Conservation (phyloP, 2,113 vertebrate species). For the Xerus inauris region DNA sequence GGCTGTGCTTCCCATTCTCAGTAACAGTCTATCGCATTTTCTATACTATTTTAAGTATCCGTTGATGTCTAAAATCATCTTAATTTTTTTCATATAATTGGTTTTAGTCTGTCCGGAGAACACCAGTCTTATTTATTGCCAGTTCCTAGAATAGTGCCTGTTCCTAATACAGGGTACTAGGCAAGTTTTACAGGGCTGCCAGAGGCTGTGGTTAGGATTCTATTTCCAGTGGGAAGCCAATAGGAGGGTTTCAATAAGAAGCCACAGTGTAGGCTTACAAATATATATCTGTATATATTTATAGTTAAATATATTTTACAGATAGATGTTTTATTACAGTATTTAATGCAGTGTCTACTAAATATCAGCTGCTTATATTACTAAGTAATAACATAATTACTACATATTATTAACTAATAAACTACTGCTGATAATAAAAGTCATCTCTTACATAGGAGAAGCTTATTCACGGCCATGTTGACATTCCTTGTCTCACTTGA, state of each 20-base stretch:
- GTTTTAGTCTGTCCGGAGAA: neutral
- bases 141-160: neutral
- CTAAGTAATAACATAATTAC: neutral
- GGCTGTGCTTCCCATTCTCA: fast-evolving
- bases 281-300: neutral
- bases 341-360: neutral
- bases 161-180: too few relatives aligned
- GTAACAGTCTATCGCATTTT: neutral
- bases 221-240: too few relatives aligned
- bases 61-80: neutral
- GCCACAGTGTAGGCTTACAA: neutral
- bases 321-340: neutral
- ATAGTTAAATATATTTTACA: neutral
- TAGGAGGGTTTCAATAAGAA: too few relatives aligned
- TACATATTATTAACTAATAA: neutral
- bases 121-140: neutral
- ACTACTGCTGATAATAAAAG: neutral
- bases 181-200: neutral
- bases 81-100: neutral
- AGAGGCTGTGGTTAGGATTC: neutral
- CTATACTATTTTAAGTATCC: neutral
- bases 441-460: neutral
- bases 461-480: neutral
- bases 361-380: neutral
- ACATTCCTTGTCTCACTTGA: neutral